Evolutionary conservation across 2,797 vertebrate genomes (phyloP).

Genomic region (Takifugu rubripes): DNA sequence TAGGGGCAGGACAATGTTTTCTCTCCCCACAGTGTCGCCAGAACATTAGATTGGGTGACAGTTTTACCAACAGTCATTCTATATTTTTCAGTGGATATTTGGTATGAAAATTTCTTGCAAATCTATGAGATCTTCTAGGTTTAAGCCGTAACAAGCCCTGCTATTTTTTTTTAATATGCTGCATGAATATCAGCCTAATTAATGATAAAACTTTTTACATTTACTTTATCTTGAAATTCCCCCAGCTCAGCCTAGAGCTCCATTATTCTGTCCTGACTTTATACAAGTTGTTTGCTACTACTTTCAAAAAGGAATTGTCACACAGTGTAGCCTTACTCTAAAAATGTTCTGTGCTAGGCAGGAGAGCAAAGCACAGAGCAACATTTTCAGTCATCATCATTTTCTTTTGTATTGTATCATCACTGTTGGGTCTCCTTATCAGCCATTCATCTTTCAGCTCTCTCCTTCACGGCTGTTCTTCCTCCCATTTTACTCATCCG

Average conservation of each 20-base stretch:
- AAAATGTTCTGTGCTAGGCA: background rate
- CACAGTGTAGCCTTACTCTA: background rate
- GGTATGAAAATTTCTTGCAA: background rate
- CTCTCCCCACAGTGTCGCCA: too few relatives aligned
- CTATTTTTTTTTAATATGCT: background rate
- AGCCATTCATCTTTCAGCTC: conserved; percentile 9
- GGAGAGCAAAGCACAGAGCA: background rate
- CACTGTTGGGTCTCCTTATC: background rate
- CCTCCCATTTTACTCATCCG: conserved; percentile 37
- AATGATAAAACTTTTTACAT: background rate
- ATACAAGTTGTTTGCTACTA: too few relatives aligned
- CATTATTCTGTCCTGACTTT: too few relatives aligned
- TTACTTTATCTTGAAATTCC: conserved; percentile 5
- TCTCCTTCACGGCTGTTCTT: background rate
- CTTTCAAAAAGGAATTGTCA: background rate
- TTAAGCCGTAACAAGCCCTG: background rate
- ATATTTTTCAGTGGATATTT: background rate
- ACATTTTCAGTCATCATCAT: background rate
- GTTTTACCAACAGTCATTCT: too few relatives aligned
- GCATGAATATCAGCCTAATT: background rate
- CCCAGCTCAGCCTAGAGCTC: conserved; percentile 14
- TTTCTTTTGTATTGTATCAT: conserved; percentile 11
- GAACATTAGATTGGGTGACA: too few relatives aligned
- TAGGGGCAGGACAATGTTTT: too few relatives aligned
- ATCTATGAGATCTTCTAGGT: background rate